Percentiles rank a stretch among this genome's conserved stretches.
These are phyloP conservation scores for Amphipoea oculea DNA, from an alignment of 2,888 invertebrate genomes.

Conservation along the genomic window DNA sequence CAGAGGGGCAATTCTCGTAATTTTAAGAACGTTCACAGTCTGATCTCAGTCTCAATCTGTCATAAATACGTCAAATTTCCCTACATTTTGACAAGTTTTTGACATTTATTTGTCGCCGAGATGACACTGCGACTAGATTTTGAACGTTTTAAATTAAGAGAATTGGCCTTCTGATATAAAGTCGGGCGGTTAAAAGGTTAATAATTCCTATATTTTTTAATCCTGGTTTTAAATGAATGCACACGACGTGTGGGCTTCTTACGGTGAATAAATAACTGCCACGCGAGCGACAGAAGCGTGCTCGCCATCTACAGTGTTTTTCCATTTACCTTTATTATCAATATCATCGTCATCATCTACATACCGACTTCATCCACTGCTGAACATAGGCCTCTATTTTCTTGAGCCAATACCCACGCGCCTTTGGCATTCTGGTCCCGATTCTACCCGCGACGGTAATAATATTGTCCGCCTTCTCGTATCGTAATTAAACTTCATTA, in stretches of 20 bases:
- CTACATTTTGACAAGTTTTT: no score
- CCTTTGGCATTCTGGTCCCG: background rate
- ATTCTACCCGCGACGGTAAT: background rate
- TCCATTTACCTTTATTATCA: background rate
- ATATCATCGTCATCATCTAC: background rate
- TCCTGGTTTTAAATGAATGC: background rate
- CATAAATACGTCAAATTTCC: no score
- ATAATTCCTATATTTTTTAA: background rate
- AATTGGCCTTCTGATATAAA: no score
- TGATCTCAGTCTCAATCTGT: no score
- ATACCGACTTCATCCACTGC: background rate
- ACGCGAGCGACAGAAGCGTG: background rate
- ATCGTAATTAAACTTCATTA: constrained; percentile 3
- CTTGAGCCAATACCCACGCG: background rate
- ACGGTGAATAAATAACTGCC: background rate
- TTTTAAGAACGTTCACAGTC: no score
- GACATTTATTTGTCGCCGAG: no score
- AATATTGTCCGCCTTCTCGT: background rate
- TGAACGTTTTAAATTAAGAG: no score
- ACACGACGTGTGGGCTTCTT: no score
- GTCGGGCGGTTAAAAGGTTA: no score
- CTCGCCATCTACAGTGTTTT: background rate
- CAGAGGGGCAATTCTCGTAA: no score
- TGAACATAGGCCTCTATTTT: background rate
- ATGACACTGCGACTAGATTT: no score